Evolutionary conservation across 2,888 invertebrate species (phyloP), one percentile per base, ranked within the genome.

Genomic region (Acanthosepion pharaonis): DNA sequence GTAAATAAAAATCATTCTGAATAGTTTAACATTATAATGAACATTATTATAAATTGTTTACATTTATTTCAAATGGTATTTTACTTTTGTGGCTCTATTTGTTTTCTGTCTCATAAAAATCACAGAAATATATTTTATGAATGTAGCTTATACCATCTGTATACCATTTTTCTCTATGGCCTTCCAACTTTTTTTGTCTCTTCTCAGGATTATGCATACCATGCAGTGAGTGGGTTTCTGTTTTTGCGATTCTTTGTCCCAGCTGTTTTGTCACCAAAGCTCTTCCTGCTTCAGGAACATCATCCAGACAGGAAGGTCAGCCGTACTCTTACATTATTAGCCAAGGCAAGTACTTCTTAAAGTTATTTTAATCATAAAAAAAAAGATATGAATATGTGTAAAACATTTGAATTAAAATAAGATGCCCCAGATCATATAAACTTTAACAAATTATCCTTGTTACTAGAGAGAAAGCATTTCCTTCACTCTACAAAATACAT

Each of bases 161-260:
- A 15, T 51, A 51, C 51, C 15, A 51, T 64, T 25, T n/a, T 48
- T 92, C 33, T 92, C 1, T 23, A 25, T 28, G 33, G 25, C 48
- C 23, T 48, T 9, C 33, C 6, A 5, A 59, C 20, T 23, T 20
- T 59, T 59, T 78, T 92, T 93, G 51, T 94, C 59, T 48, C 18
- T 59, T 94, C 92, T 9, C 95, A 96, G 96, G 96, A 96, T 92
- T 95, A 95, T 23, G 95, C 95, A 1, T 96, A 96, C 94, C 95
- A 96, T 49, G 96, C 96, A 20, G 96, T 96, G 51, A 96, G 96
- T 95, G 96, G 96, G 20, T 96, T 96, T 95, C 95, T 96, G 55
- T 96, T 96, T 95, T 95, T 96, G 94, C 94, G 96, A 4, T 96
- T 96, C 95, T 96, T 96, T 91, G 96, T 96, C 9, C 96, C 96